phyloP scores from a whole-genome alignment of 2,888 invertebrate genomes.

The Melanchra persicariae region DNA sequence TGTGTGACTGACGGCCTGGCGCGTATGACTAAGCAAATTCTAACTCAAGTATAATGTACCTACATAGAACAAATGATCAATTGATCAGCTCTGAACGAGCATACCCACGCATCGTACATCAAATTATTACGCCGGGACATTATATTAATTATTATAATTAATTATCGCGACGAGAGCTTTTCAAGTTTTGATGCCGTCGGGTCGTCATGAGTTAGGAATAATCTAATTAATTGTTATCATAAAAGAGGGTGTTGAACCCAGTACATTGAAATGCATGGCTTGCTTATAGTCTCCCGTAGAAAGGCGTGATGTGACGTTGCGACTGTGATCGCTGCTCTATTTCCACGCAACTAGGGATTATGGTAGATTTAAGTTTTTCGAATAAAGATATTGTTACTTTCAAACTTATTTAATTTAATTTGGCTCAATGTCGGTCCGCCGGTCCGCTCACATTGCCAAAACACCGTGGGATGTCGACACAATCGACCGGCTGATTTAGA shows the following conservation, averaged over 20 bases:
- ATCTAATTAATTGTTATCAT: constrained; percentile 8
- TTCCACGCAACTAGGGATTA: neutral
- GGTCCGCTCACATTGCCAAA: too few species aligned
- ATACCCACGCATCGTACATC: neutral
- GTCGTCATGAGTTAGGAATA: constrained; percentile 15
- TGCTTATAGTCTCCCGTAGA: too few species aligned
- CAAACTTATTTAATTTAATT: neutral
- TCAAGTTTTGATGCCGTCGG: constrained; percentile 29
- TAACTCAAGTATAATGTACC: constrained; percentile 12
- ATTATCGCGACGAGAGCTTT: constrained; percentile 23
- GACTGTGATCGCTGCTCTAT: neutral
- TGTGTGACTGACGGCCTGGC: too few species aligned
- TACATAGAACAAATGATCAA: neutral
- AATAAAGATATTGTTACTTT: neutral
- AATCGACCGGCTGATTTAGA: too few species aligned
- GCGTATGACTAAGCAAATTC: neutral
- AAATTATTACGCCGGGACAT: neutral
- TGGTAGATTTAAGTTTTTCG: too few species aligned
- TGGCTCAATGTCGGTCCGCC: too few species aligned
- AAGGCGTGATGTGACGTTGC: too few species aligned
- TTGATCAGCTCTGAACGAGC: constrained; percentile 1
- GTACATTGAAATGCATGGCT: neutral
- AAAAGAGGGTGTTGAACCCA: neutral
- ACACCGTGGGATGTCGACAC: too few species aligned
- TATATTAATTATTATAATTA: constrained; percentile 36